Percentiles rank a stretch among this genome's conserved stretches.
phyloP scores from a whole-genome alignment of 1,140 invertebrate species.

The Bacillus rossius region DNA sequence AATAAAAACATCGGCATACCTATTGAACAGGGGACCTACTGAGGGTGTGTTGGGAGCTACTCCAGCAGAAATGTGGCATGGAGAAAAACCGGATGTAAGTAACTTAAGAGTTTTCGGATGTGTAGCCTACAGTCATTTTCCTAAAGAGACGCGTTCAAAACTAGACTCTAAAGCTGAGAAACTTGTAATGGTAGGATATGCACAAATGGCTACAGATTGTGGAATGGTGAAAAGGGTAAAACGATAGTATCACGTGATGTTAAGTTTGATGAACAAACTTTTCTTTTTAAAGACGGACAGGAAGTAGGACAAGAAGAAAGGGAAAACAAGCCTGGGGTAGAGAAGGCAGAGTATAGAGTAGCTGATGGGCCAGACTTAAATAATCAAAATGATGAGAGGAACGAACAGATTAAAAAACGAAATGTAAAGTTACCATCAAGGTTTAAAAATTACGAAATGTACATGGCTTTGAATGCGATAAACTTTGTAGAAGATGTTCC shows the following conservation, averaged over 20 bases:
- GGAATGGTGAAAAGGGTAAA: not conserved
- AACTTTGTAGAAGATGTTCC: not conserved
- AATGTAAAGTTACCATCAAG: too few relatives aligned
- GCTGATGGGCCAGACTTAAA: too few relatives aligned
- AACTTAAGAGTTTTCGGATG: slow-evolving; percentile 20
- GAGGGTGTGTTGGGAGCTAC: not conserved
- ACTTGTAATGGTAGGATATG: slow-evolving; percentile 17
- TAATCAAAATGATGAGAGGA: too few relatives aligned
- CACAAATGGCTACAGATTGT: slow-evolving; percentile 13
- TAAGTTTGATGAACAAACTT: slow-evolving; percentile 8
- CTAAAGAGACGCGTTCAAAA: slow-evolving; percentile 13
- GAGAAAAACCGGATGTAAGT: slow-evolving; percentile 16
- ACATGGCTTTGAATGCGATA: not conserved
- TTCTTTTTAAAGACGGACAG: not conserved
- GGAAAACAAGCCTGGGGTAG: too few relatives aligned
- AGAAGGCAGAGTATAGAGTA: too few relatives aligned
- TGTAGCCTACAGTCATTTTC: slow-evolving; percentile 17
- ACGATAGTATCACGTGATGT: slow-evolving; percentile 7
- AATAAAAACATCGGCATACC: not conserved
- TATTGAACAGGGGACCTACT: slow-evolving; percentile 6
- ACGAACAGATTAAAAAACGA: too few relatives aligned
- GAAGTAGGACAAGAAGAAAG: too few relatives aligned
- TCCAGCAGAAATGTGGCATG: not conserved
- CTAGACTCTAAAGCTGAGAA: slow-evolving; percentile 10
- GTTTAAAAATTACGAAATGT: too few relatives aligned